Evolutionary conservation across 1,140 invertebrate species (phyloP).

Genomic region (Augochlora pura): DNA sequence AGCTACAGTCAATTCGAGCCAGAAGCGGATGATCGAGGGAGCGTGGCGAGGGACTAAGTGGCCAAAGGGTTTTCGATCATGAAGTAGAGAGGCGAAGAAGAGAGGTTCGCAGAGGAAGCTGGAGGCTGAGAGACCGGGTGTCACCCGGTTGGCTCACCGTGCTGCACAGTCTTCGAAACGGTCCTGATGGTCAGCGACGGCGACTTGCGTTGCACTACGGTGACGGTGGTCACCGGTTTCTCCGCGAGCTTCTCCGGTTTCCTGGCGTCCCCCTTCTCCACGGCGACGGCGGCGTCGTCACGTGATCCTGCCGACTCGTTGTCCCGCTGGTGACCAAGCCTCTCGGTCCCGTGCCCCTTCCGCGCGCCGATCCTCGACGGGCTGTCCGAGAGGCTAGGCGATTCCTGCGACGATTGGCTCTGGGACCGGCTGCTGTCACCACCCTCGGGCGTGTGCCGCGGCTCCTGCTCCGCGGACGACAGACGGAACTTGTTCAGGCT

Average conservation of each 20-base stretch:
- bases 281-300: background rate
- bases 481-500: conserved; percentile 74
- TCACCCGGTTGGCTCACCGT: conserved; percentile 45
- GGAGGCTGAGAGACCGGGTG: too few species aligned
- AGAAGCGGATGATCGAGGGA: too few species aligned
- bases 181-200: conserved; percentile 71
- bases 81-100: too few species aligned
- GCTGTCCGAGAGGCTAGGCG: conserved; percentile 64
- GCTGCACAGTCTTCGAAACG: conserved; percentile 29
- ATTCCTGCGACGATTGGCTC: conserved; percentile 75
- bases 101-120: too few species aligned
- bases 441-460: conserved; percentile 72
- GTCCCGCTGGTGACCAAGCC: conserved; percentile 2
- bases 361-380: conserved; percentile 41
- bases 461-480: conserved; percentile 66
- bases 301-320: conserved; percentile 3
- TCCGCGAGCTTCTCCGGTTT: conserved; percentile 64
- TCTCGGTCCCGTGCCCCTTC: conserved; percentile 46
- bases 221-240: conserved; percentile 71
- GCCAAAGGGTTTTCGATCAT: too few species aligned
- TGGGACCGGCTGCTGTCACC: conserved; percentile 72
- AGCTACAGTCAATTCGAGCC: too few species aligned
- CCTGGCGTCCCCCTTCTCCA: conserved; percentile 44
- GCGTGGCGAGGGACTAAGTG: too few species aligned
- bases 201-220: conserved; percentile 69